Conservation (phyloP, 1,140 invertebrate genomes). For the Drosophila neocordata region DNA sequence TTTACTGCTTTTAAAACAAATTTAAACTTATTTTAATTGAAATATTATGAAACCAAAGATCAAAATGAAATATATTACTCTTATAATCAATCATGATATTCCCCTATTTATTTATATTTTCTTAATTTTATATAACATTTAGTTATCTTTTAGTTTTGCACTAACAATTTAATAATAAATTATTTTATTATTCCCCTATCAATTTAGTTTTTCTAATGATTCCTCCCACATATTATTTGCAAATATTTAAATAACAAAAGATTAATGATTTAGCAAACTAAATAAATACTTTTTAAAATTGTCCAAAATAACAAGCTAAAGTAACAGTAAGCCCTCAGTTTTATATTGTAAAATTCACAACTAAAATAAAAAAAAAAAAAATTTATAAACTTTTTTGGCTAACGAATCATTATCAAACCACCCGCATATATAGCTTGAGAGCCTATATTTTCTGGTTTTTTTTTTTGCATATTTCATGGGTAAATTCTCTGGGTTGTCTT, state of each 20-base stretch:
- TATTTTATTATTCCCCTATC: neutral
- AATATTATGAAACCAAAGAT: too few relatives aligned
- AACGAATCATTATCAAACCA: constrained; percentile 46
- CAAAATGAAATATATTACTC: too few relatives aligned
- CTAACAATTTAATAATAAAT: too few relatives aligned
- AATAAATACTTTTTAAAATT: constrained; percentile 5
- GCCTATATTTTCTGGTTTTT: constrained; percentile 22
- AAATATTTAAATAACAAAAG: constrained; percentile 13
- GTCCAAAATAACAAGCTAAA: neutral
- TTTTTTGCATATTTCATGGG: constrained; percentile 35
- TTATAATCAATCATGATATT: neutral
- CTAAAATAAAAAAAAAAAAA: constrained; percentile 43
- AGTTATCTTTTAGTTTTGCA: neutral
- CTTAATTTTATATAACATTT: neutral
- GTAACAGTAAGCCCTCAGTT: constrained; percentile 33
- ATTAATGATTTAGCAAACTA: neutral
- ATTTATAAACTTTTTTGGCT: constrained; percentile 33
- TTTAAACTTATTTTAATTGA: too few relatives aligned
- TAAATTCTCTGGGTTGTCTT: constrained; percentile 43
- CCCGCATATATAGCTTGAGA: constrained; percentile 59
- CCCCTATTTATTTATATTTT: too few relatives aligned
- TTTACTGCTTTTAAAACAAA: too few relatives aligned
- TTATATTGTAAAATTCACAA: constrained; percentile 23
- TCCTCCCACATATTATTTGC: constrained; percentile 6
- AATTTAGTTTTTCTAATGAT: neutral